Evolutionary conservation across 2,888 invertebrate genomes (phyloP).

Genomic region (Eucera pruinosa): DNA sequence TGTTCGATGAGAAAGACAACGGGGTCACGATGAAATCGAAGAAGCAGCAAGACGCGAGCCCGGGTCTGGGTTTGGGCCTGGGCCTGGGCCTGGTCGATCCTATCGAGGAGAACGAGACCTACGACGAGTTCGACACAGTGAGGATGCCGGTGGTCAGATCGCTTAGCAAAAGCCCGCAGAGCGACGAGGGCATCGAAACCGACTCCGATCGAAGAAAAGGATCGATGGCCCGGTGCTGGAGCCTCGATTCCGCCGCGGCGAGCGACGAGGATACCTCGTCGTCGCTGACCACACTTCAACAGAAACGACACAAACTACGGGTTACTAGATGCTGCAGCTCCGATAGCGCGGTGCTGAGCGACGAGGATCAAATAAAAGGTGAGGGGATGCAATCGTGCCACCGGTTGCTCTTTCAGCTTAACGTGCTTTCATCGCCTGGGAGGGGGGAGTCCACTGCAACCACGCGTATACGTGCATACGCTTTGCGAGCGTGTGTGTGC

Average conservation of each 20-base stretch:
- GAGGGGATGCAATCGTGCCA: conserved; percentile 41
- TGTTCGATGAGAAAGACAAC: conserved; percentile 44
- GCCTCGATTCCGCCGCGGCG: conserved; percentile 86
- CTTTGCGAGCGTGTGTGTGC: too few species aligned
- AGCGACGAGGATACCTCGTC: conserved; percentile 85
- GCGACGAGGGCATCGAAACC: conserved; percentile 81
- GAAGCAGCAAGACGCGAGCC: conserved; percentile 35
- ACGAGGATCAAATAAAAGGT: conserved; percentile 84
- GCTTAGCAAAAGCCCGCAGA: conserved; percentile 78
- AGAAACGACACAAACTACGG: conserved; percentile 71
- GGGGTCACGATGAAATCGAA: conserved; percentile 68
- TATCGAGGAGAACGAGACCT: conserved; percentile 74
- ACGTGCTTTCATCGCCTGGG: neutral
- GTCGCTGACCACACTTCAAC: conserved; percentile 58
- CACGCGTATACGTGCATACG: too few species aligned
- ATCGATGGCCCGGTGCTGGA: conserved; percentile 82
- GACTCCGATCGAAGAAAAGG: conserved; percentile 73
- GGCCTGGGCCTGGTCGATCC: conserved; percentile 52
- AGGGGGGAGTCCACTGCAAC: too few species aligned
- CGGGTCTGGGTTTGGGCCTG: too few species aligned
- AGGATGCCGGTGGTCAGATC: conserved; percentile 73
- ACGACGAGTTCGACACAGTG: conserved; percentile 77
- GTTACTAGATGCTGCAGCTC: conserved; percentile 85
- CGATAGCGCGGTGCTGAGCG: conserved; percentile 86
- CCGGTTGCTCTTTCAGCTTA: conserved; percentile 40